These are phyloP conservation scores for Poicephalus meyeri DNA, from an alignment of 2,113 vertebrate genomes.

Conservation along the genomic window DNA sequence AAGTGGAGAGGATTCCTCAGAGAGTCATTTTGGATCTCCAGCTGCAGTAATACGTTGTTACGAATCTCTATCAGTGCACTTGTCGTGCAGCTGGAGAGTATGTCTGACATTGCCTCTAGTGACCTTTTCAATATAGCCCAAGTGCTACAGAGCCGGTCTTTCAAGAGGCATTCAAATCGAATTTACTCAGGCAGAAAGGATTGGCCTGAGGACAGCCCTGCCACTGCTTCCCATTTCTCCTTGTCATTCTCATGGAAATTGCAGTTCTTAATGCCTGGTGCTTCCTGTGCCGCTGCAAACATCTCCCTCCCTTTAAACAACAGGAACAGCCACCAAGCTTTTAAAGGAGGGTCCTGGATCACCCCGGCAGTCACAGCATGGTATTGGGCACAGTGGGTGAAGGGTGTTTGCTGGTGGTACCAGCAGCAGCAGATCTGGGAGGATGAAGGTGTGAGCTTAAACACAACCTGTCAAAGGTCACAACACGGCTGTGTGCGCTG, in stretches of 20 bases:
- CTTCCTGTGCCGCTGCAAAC: not conserved
- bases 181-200: conserved; percentile 72
- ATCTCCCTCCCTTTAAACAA: not conserved
- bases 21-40: conserved; percentile 35
- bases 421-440: not conserved
- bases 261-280: conserved; percentile 47
- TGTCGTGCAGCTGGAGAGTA: conserved; percentile 63
- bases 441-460: not conserved
- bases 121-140: conserved; percentile 75
- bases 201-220: conserved; percentile 62
- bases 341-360: rapidly evolving
- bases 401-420: not conserved
- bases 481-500: rapidly evolving
- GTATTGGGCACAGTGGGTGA: not conserved
- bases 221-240: conserved; percentile 32
- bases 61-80: conserved; percentile 46
- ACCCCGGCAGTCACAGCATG: rapidly evolving
- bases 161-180: conserved; percentile 75
- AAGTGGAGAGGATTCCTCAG: not conserved
- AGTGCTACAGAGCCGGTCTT: conserved; percentile 56
- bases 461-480: not conserved
- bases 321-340: not conserved
- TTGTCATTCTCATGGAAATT: conserved; percentile 73
- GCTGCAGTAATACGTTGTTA: conserved; percentile 39
- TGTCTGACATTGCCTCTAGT: conserved; percentile 72